These are phyloP conservation scores for Ypsolopha scabrella DNA, from an alignment of 2,888 invertebrate genomes.

Conservation along the genomic window DNA sequence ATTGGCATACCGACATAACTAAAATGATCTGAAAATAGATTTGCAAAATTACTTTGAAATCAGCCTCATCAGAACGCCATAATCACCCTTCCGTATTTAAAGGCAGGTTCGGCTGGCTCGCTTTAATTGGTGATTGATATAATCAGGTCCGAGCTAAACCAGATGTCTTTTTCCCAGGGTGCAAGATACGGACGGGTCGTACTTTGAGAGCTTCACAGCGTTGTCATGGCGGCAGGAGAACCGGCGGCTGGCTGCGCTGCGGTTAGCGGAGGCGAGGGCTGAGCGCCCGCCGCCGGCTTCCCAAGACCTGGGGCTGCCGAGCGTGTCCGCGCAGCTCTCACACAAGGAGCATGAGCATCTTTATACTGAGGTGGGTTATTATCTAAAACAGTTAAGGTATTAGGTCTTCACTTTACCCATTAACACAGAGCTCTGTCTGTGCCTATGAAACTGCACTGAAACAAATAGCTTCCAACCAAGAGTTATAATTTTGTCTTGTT, in stretches of 20 bases:
- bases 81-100: no score
- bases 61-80: neutral
- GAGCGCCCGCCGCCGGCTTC: slow-evolving; percentile 75
- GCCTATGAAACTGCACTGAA: no score
- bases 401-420: no score
- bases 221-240: slow-evolving; percentile 94
- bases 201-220: slow-evolving; percentile 95
- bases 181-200: slow-evolving; percentile 93
- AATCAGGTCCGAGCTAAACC: no score
- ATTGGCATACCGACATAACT: no score
- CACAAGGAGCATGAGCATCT: slow-evolving; percentile 64
- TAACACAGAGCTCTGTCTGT: no score
- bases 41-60: neutral
- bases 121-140: no score
- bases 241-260: slow-evolving; percentile 81
- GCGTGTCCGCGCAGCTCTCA: slow-evolving; percentile 80
- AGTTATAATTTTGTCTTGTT: no score
- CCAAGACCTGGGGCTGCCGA: slow-evolving; percentile 76
- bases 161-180: slow-evolving; percentile 70
- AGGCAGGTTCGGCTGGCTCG: no score
- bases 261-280: slow-evolving; percentile 80
- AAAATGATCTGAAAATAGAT: no score
- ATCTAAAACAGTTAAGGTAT: no score
- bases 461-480: no score
- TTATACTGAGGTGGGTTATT: slow-evolving; percentile 48